Conservation (phyloP, 1,140 invertebrate species). For the Drosophila tsacasi region DNA sequence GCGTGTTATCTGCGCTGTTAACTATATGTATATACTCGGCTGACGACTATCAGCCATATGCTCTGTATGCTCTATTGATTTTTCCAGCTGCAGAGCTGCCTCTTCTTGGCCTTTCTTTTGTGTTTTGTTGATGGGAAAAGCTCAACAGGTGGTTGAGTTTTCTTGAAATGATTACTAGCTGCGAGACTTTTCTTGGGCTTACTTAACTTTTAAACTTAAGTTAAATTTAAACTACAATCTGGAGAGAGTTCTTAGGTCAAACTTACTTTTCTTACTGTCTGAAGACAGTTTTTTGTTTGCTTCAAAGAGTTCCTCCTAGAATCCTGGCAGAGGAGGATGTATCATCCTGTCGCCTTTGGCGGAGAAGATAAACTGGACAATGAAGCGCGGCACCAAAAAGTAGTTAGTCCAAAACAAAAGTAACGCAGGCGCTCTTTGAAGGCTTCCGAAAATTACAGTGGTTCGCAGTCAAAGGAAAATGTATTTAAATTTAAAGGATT, state of each 20-base stretch:
- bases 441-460: slow-evolving; percentile 13
- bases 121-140: not conserved
- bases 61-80: slow-evolving; percentile 64
- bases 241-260: not conserved
- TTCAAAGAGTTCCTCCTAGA: not conserved
- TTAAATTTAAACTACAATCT: not conserved
- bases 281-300: not conserved
- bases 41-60: slow-evolving; percentile 54
- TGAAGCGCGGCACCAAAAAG: slow-evolving; percentile 16
- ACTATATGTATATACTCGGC: not conserved
- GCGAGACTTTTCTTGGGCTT: not conserved
- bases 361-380: slow-evolving; percentile 51
- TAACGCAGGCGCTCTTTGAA: slow-evolving; percentile 44
- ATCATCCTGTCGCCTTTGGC: slow-evolving; percentile 31
- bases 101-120: slow-evolving; percentile 15
- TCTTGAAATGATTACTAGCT: not conserved
- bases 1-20: slow-evolving; percentile 27
- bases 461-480: not conserved
- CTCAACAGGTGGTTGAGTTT: slow-evolving; percentile 38
- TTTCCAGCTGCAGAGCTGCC: slow-evolving; percentile 46
- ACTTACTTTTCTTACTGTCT: slow-evolving; percentile 5
- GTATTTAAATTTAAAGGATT: not conserved
- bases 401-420: slow-evolving; percentile 38
- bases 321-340: not conserved
- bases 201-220: not conserved